phyloP scores from a whole-genome alignment of 2,797 vertebrate species.

The Sebastes itinus region DNA sequence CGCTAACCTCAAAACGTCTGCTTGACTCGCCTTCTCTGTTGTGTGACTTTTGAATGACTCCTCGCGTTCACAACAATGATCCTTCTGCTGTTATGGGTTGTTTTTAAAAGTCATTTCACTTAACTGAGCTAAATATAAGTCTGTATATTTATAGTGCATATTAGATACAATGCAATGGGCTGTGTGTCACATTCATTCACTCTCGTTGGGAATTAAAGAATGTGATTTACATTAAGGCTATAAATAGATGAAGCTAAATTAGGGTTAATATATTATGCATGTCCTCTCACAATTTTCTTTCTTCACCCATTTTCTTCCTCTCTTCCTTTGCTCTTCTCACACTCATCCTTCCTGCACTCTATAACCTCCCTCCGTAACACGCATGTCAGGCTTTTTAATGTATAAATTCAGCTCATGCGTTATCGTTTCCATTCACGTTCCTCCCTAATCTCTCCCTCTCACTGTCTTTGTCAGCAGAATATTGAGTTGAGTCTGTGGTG shows the following conservation, averaged over 20 bases:
- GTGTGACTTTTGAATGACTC: conserved; percentile 3
- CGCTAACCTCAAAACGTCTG: conserved; percentile 35
- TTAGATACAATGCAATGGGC: not conserved
- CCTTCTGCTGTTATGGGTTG: not conserved
- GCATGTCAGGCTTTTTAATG: conserved; percentile 42
- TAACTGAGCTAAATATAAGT: conserved; percentile 6
- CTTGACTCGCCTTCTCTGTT: not conserved
- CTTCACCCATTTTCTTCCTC: not conserved
- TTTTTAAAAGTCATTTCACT: not conserved
- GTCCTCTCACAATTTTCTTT: conserved; percentile 30
- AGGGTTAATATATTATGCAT: conserved; percentile 45
- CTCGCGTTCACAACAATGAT: not conserved
- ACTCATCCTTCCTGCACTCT: not conserved
- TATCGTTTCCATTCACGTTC: conserved; percentile 38
- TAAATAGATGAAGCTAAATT: conserved; percentile 45
- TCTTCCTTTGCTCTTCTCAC: conserved; percentile 5
- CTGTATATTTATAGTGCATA: not conserved
- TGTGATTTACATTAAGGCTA: conserved; percentile 31
- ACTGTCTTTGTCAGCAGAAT: conserved; percentile 64
- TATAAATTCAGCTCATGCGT: conserved; percentile 42
- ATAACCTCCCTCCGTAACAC: not conserved
- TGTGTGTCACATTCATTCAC: not conserved
- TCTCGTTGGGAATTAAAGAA: conserved; percentile 1
- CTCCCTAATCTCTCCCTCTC: conserved; percentile 24
- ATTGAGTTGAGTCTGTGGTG: conserved; percentile 9